Evolutionary conservation across 2,797 vertebrate genomes (phyloP).

Genomic region (Pempheris klunzingeri): DNA sequence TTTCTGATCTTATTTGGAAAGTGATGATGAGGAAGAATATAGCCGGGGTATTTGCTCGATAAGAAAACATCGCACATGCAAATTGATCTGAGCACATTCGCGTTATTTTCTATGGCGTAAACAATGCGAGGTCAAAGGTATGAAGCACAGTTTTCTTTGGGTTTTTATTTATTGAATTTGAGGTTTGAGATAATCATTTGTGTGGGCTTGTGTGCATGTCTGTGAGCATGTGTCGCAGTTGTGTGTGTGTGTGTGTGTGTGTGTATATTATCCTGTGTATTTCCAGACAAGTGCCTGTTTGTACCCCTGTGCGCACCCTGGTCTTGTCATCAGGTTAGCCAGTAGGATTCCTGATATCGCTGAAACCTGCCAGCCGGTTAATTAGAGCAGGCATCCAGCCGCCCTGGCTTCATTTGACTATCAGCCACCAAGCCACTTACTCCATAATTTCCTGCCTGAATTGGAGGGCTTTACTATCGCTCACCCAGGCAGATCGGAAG

Average conservation of each 20-base stretch:
- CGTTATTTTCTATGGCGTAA: not conserved
- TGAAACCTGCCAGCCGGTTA: slow-evolving; percentile 77
- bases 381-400: slow-evolving; percentile 82
- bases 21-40: slow-evolving; percentile 43
- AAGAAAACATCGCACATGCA: slow-evolving; percentile 27
- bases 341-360: slow-evolving; percentile 70
- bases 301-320: slow-evolving; percentile 34
- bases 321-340: slow-evolving; percentile 71
- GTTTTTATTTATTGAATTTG: not conserved
- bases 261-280: slow-evolving; percentile 27
- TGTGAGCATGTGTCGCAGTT: not conserved
- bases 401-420: slow-evolving; percentile 83
- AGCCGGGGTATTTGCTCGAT: slow-evolving; percentile 24
- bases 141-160: not conserved
- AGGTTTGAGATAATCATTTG: slow-evolving; percentile 25
- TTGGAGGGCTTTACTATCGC: slow-evolving; percentile 81
- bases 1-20: slow-evolving; percentile 45
- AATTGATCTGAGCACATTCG: not conserved
- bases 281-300: slow-evolving; percentile 27
- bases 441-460: slow-evolving; percentile 87
- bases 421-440: slow-evolving; percentile 85
- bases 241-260: slow-evolving; percentile 10
- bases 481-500: slow-evolving; percentile 80
- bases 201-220: slow-evolving; percentile 13
- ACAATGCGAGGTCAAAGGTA: slow-evolving; percentile 19